Evolutionary conservation across 2,113 vertebrate genomes (phyloP).

Genomic region (Otocyon megalotis): DNA sequence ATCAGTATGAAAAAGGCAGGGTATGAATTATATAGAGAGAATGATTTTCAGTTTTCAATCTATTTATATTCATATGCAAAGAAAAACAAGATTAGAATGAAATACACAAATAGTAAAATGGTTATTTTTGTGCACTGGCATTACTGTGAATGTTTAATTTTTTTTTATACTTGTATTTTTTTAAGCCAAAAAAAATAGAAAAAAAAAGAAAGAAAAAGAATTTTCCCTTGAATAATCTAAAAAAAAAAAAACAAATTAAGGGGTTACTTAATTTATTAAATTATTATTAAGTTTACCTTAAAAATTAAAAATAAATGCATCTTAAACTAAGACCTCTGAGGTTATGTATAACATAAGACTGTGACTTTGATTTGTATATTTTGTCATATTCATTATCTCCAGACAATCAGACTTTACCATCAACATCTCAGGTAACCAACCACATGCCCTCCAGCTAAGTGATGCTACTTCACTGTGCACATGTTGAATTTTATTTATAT

Average conservation of each 20-base stretch:
- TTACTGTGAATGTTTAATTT: background rate
- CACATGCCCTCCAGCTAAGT: background rate
- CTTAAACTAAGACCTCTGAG: background rate
- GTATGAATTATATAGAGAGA: background rate
- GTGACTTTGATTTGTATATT: background rate
- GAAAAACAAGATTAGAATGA: background rate
- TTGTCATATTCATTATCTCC: background rate
- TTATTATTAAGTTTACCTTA: background rate
- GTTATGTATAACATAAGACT: background rate
- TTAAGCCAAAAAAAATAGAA: background rate
- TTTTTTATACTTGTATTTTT: conserved; percentile 20
- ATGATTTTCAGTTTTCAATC: background rate
- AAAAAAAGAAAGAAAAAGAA: background rate
- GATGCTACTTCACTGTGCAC: background rate
- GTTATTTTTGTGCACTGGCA: background rate
- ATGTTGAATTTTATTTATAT: background rate
- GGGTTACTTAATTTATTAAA: background rate
- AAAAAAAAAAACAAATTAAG: background rate
- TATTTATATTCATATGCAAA: background rate
- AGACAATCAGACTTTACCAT: background rate
- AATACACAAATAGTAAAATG: background rate
- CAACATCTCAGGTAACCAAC: background rate
- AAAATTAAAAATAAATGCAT: background rate
- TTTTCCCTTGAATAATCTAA: background rate
- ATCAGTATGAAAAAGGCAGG: background rate